Evolutionary conservation across 1,140 invertebrate genomes (phyloP).

Genomic region (Sipha flava): DNA sequence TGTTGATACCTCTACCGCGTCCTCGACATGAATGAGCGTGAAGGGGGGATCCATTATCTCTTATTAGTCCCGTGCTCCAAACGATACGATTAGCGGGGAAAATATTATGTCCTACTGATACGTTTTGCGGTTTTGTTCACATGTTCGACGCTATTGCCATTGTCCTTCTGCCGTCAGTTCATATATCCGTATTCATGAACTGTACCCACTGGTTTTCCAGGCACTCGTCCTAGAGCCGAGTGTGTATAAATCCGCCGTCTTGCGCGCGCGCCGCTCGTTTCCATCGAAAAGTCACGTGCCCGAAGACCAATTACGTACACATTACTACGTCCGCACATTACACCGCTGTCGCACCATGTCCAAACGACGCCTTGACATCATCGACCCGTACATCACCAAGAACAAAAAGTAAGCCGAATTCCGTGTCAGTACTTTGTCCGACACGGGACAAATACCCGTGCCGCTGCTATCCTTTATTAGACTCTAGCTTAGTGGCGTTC

Average conservation of each 20-base stretch:
- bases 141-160: background rate
- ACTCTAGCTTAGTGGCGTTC: too few species aligned
- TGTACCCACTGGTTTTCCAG: background rate
- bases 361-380: slow-evolving; percentile 71
- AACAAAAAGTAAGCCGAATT: slow-evolving; percentile 51
- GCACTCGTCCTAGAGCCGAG: background rate
- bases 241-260: background rate
- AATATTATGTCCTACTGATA: background rate
- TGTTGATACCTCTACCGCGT: background rate
- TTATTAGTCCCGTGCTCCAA: background rate
- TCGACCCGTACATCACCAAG: slow-evolving; percentile 69
- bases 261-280: background rate
- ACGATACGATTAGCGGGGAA: background rate
- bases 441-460: too few species aligned
- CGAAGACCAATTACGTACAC: background rate
- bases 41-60: background rate
- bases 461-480: too few species aligned
- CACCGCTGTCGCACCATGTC: slow-evolving; percentile 65
- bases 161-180: too few species aligned
- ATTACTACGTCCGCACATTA: too few species aligned
- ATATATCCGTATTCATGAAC: background rate
- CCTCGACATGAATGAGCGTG: too few species aligned
- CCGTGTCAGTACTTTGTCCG: too few species aligned
- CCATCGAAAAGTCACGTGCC: background rate
- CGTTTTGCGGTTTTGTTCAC: background rate